These are phyloP conservation scores for roundworm (Caenorhabditis elegans) DNA, from an alignment of 1,140 invertebrate genomes.

Conservation along the genomic window DNA sequence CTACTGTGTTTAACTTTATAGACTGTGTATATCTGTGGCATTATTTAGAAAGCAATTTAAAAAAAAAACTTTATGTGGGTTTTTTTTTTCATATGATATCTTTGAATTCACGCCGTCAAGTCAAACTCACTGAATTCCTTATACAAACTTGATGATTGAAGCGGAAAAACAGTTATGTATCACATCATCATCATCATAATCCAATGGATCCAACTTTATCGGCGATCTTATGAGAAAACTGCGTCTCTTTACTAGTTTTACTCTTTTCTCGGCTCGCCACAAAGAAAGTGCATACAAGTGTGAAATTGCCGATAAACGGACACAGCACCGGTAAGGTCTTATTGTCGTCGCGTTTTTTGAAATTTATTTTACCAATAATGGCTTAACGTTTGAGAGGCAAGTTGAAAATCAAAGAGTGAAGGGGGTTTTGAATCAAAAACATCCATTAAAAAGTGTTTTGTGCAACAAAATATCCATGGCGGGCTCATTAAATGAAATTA, in stretches of 20 bases:
- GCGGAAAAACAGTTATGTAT: conserved; percentile 25
- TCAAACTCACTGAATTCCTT: conserved; percentile 13
- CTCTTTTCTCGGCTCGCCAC: background rate
- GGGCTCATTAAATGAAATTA: background rate
- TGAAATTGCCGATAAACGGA: conserved; percentile 27
- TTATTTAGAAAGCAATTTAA: too few relatives aligned
- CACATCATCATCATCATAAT: background rate
- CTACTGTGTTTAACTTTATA: background rate
- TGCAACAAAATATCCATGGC: background rate
- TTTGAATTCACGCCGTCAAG: background rate
- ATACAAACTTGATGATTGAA: conserved; percentile 28
- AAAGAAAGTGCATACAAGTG: conserved; percentile 25
- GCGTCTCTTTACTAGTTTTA: background rate
- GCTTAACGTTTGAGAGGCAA: background rate
- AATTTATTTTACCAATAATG: background rate
- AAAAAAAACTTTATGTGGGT: too few relatives aligned
- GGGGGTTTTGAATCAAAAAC: too few relatives aligned
- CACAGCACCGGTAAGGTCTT: background rate
- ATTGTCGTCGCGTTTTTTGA: background rate
- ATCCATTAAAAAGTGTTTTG: too few relatives aligned
- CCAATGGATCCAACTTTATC: conserved; percentile 16
- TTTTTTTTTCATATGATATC: too few relatives aligned
- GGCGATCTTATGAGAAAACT: background rate
- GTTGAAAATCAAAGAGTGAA: too few relatives aligned
- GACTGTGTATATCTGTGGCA: background rate